Evolutionary conservation across 2,888 invertebrate species (phyloP).

Genomic region (Drosophila lacicola): DNA sequence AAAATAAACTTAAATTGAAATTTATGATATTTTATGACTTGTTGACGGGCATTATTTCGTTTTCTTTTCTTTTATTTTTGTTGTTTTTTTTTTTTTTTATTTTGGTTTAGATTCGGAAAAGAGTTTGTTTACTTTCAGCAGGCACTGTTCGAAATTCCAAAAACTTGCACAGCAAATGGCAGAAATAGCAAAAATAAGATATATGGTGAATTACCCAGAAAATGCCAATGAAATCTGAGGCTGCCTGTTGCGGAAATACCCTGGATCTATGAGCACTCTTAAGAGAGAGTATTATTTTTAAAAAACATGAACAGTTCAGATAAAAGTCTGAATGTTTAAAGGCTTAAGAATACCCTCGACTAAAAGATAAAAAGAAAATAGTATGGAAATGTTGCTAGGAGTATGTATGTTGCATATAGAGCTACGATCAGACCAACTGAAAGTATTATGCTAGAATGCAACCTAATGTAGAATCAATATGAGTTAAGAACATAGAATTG

Average conservation of each 20-base stretch:
- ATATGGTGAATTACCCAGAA: conserved; percentile 35
- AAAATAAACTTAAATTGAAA: conserved; percentile 81
- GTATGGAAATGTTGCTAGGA: too few relatives aligned
- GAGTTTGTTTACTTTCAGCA: conserved; percentile 64
- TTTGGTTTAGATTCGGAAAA: conserved; percentile 42
- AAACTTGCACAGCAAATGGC: conserved; percentile 38
- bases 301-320: too few relatives aligned
- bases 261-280: neutral
- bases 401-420: too few relatives aligned
- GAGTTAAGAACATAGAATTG: neutral
- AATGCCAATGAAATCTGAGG: conserved; percentile 9
- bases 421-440: too few relatives aligned
- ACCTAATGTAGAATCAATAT: neutral
- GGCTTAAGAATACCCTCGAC: too few relatives aligned
- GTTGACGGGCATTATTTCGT: conserved; percentile 68
- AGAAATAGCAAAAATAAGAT: conserved; percentile 45
- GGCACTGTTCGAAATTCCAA: conserved; percentile 55
- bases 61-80: conserved; percentile 16
- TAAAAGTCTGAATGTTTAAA: too few relatives aligned
- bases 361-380: too few relatives aligned
- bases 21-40: conserved; percentile 81
- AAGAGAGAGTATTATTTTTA: too few relatives aligned
- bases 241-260: conserved; percentile 1
- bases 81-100: conserved; percentile 9
- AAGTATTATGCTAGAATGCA: too few relatives aligned